Base-by-base conservation (phyloP, 2,797 vertebrate species). In the Brachymystax lenok region DNA sequence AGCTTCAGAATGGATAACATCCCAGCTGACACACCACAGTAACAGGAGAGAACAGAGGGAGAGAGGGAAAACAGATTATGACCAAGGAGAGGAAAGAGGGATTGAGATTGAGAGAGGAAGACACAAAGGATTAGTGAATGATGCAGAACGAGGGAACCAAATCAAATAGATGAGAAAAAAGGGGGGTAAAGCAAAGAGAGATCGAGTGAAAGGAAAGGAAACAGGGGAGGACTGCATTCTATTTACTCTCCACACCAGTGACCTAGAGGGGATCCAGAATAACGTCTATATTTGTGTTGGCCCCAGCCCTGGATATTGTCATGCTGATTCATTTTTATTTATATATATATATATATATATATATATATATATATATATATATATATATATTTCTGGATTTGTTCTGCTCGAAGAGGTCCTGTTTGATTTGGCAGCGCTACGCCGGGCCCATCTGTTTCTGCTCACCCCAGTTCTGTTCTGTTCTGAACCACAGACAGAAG, bases 251-350 rank as follows among this genome's bases (percentile, higher is more conserved):
- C 33, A 51, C 50, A 70, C 74, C 77, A 61, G 75, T 80, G 81
- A 83, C 83, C 76, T 30, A 10, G 40, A 46, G 80, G 69, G 75
- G 81, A 16, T 78, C 74, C 77, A n/a, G 40, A 69, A 86, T 80
- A 71, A 56, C 66, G 73, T 76, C 82, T 82, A 68, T 90, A 82
- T 91, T 91, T 90, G 80, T 63, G 74, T 70, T 89, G 89, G 89
- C 87, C 40, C 66, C 3, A 52, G 27, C 33, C 50, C 35, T 46
- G 40, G 71, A 21, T 79, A 88, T 88, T 87, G 90, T 89, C 79
- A 85, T 86, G 50, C 79, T 83, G 84, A 85, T 90, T 84, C 86
- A 88, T 90, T 88, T 89, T 86, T 88, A 90, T 92, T 84, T n/a
- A n/a, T n/a, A n/a, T n/a, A n/a, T n/a, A 24, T 24, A 24, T 24